Evolutionary conservation across 2,113 vertebrate genomes (phyloP).

Genomic region (Rhineura floridana): DNA sequence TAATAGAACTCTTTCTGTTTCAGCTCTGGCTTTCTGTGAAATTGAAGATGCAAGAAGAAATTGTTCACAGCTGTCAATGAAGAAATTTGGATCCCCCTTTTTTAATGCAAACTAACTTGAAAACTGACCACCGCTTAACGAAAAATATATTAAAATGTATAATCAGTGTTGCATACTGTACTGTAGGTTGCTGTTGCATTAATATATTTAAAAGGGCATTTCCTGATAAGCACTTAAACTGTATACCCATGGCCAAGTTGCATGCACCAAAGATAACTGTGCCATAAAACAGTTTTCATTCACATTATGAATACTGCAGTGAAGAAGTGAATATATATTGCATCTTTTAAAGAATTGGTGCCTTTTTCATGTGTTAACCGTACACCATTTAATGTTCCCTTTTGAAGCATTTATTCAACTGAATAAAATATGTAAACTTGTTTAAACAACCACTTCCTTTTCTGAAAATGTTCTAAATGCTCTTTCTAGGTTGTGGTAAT

Average conservation of each 20-base stretch:
- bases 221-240: background rate
- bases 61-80: slow-evolving; percentile 46
- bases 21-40: slow-evolving; percentile 65
- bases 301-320: slow-evolving; percentile 20
- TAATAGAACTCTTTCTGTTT: slow-evolving; percentile 54
- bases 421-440: slow-evolving; percentile 35
- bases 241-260: background rate
- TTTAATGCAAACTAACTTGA: slow-evolving; percentile 36
- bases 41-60: slow-evolving; percentile 48
- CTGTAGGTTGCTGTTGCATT: background rate
- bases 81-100: slow-evolving; percentile 41
- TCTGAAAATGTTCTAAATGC: slow-evolving; percentile 27
- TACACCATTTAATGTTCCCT: slow-evolving; percentile 37
- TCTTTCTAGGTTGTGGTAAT: slow-evolving; percentile 31
- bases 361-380: slow-evolving; percentile 24
- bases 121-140: slow-evolving; percentile 41
- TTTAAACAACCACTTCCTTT: slow-evolving; percentile 43
- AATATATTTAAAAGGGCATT: slow-evolving; percentile 1
- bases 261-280: slow-evolving; percentile 37
- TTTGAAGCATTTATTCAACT: slow-evolving; percentile 36
- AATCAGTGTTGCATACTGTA: background rate
- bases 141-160: slow-evolving; percentile 43
- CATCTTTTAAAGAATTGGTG: slow-evolving; percentile 38
- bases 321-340: slow-evolving; percentile 29
- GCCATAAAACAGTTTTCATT: slow-evolving; percentile 6